A percentile compares a stretch with the other conserved stretches of the same genome.
These are phyloP conservation scores for Leucosticte australis DNA, from an alignment of 2,113 vertebrate genomes.

Conservation along the genomic window DNA sequence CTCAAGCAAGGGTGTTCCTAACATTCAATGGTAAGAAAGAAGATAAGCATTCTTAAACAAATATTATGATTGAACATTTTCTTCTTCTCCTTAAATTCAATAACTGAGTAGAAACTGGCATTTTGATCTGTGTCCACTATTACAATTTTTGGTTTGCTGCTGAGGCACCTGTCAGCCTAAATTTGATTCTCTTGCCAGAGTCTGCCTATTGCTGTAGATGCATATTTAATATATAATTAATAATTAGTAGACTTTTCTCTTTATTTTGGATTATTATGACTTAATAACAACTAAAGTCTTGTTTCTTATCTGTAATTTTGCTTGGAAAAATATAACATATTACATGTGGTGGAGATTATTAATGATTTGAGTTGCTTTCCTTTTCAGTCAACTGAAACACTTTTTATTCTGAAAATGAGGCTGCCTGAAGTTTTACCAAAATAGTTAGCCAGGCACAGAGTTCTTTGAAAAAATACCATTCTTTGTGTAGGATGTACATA, in stretches of 20 bases:
- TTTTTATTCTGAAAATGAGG: background rate
- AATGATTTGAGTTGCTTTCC: background rate
- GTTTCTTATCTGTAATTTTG: background rate
- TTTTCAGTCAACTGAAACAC: background rate
- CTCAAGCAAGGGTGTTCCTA: conserved; percentile 79
- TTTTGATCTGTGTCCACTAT: background rate
- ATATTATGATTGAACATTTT: conserved; percentile 39
- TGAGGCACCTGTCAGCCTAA: background rate
- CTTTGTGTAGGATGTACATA: background rate
- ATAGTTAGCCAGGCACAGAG: background rate
- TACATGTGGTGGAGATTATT: background rate
- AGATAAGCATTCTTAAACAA: conserved; percentile 54
- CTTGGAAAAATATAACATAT: background rate
- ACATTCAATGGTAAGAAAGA: conserved; percentile 80
- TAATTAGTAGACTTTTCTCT: background rate
- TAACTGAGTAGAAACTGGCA: background rate
- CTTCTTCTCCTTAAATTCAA: background rate
- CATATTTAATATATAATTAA: background rate
- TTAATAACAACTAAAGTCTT: background rate
- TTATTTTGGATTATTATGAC: background rate
- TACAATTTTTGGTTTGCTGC: background rate
- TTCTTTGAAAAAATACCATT: background rate
- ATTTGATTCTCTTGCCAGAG: background rate
- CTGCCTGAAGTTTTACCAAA: background rate
- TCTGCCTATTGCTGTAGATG: background rate